Conservation (phyloP, 2,888 invertebrate species). For the Meandrusa payeni region DNA sequence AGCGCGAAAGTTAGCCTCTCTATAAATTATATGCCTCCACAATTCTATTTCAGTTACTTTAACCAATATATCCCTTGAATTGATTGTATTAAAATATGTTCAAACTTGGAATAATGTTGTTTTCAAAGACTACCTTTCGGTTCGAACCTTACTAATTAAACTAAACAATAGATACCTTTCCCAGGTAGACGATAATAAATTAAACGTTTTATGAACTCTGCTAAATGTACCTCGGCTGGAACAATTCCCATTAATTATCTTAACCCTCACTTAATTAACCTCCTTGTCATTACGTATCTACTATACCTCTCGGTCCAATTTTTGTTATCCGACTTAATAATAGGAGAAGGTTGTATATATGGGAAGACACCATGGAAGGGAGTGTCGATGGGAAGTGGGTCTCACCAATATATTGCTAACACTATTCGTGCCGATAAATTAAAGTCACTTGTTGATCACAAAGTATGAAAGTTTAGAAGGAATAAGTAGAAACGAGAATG, state of each 20-base stretch:
- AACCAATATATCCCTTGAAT: not conserved
- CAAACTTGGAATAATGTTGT: constrained; percentile 3
- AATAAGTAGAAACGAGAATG: no score
- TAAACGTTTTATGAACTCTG: constrained; percentile 13
- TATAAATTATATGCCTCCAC: no score
- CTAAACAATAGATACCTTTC: constrained; percentile 20
- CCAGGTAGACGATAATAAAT: constrained; percentile 16
- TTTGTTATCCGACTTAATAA: no score
- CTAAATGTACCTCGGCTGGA: constrained; percentile 4
- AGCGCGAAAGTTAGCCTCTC: no score
- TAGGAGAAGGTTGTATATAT: no score
- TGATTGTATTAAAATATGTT: constrained; percentile 8
- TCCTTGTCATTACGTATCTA: not conserved
- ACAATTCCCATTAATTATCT: constrained; percentile 15
- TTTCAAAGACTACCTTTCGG: constrained; percentile 12
- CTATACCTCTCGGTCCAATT: not conserved
- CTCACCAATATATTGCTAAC: no score
- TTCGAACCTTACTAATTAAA: constrained; percentile 18
- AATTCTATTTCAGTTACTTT: no score
- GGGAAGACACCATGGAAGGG: no score
- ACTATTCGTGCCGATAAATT: no score
- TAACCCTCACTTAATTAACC: constrained; percentile 14
- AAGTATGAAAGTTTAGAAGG: no score
- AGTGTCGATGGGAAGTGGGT: no score
- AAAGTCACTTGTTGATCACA: no score